Percentiles rank a stretch among this genome's conserved stretches.
Evolutionary conservation across 2,113 vertebrate genomes (phyloP).

Genomic region (Rhea pennata): DNA sequence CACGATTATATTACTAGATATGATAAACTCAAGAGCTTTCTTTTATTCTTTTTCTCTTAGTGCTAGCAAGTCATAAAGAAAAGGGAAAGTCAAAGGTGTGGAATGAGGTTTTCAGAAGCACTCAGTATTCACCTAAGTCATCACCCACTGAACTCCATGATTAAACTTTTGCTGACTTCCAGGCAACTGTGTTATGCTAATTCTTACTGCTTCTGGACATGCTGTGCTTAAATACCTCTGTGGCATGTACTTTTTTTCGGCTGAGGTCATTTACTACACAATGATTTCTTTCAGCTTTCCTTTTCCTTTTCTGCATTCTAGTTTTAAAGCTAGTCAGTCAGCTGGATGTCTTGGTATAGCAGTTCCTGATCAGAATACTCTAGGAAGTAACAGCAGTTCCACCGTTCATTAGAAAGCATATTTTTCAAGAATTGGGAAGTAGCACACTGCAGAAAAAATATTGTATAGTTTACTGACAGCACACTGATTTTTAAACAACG

Average conservation of each 20-base stretch:
- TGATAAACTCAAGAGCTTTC: background rate
- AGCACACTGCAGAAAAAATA: background rate
- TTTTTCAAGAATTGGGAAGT: background rate
- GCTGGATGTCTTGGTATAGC: background rate
- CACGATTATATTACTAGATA: background rate
- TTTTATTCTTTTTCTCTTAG: background rate
- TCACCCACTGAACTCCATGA: background rate
- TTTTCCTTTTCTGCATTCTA: background rate
- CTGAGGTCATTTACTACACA: background rate
- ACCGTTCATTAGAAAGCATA: background rate
- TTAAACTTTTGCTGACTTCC: slow-evolving; percentile 16
- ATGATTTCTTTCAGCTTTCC: background rate
- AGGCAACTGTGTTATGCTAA: slow-evolving; percentile 34
- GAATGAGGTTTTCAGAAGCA: background rate
- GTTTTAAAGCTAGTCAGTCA: background rate
- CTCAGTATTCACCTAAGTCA: background rate
- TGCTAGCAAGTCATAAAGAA: background rate
- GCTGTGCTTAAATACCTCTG: background rate
- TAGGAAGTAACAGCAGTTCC: slow-evolving; percentile 4
- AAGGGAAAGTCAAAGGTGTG: background rate
- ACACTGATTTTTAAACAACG: slow-evolving; percentile 24
- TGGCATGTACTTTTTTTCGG: background rate
- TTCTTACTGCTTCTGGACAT: slow-evolving; percentile 8
- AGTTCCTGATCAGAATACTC: background rate
- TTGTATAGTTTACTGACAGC: background rate